Percentiles rank a stretch among this genome's conserved stretches.
phyloP scores from a whole-genome alignment of 2,113 vertebrate genomes.

The Notarius lentiginosus region DNA sequence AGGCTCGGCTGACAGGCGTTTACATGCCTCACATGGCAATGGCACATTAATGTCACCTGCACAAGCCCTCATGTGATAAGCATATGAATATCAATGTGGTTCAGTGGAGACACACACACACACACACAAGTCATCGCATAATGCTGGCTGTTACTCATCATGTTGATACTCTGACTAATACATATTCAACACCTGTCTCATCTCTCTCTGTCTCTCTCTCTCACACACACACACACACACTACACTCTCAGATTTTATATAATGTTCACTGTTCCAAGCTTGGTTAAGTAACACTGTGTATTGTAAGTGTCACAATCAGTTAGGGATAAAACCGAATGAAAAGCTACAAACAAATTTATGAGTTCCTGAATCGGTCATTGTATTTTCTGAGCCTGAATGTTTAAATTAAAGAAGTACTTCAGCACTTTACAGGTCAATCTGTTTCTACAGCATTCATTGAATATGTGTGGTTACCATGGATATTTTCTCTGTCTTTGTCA shows the following conservation, averaged over 20 bases:
- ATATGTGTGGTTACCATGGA: background rate
- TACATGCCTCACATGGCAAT: conserved; percentile 53
- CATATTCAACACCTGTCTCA: conserved; percentile 30
- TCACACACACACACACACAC: background rate
- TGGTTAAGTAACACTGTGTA: background rate
- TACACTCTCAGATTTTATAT: conserved; percentile 18
- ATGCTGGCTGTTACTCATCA: conserved; percentile 44
- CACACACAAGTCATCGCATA: conserved; percentile 22
- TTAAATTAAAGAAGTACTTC: background rate
- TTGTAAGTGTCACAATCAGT: conserved; percentile 3
- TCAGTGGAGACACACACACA: conserved; percentile 31
- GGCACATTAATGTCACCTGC: conserved; percentile 52
- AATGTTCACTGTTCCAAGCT: conserved; percentile 4
- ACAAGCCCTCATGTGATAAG: conserved; percentile 46
- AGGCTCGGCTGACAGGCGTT: conserved; percentile 61
- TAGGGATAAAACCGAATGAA: background rate
- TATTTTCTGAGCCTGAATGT: background rate
- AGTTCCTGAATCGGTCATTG: background rate
- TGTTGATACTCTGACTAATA: conserved; percentile 45
- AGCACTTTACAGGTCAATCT: background rate
- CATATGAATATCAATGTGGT: conserved; percentile 59
- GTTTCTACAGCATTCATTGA: background rate
- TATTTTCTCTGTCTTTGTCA: background rate
- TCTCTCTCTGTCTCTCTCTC: background rate
- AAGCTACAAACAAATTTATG: background rate